Base-by-base conservation (phyloP, 2,888 invertebrate species). In the Meteorus colon region DNA sequence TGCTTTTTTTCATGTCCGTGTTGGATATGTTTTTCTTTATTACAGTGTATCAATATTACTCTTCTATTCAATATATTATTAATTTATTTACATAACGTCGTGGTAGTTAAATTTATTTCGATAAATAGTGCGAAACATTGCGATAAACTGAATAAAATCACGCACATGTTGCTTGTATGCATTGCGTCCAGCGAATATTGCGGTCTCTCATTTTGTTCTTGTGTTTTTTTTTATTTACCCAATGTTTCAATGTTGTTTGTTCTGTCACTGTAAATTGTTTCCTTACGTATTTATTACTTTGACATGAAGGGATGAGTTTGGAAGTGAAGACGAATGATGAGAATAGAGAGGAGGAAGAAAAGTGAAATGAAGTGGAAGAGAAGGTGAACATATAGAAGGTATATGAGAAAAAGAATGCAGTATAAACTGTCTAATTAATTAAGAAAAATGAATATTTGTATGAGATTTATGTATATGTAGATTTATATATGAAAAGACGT, bases 101-200 rank as follows among this genome's bases (percentile, higher is more conserved):
- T 55, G n/a, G 12, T 41, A 12, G 2, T 41, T 41, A 8, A 41
- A 41, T 41, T 41, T 41, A 55, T 55, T 55, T 8, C 0, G 4
- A 55, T 8, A 19, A 19, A 55, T 55, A n/a, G 19, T 34, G 24
- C 8, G 55, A 80, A 84, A 82, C 79, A 79, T 48, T 82, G 84
- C 81, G 77, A 75, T 77, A 79, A 82, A 82, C 74, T 81, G 81
- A 85, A 82, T 79, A 48, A 80, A 84, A 81, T 77, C 80, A 83
- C 80, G 78, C 80, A 79, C 76, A 73, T 62, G 66, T 70, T 71
- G 72, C 67, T 72, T 74, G 6, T 6, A n/a, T 66, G 70, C 12
- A 41, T 12, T 70, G 75, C 55, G 63, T 55, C 48, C 60, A 48
- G 65, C 27, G 51, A 63, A 16, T 77, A 71, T 71, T 55, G 1